A percentile compares a stretch with the other conserved stretches of the same genome.
Conservation (phyloP, 1,140 invertebrate species). For the Apis cerana region DNA sequence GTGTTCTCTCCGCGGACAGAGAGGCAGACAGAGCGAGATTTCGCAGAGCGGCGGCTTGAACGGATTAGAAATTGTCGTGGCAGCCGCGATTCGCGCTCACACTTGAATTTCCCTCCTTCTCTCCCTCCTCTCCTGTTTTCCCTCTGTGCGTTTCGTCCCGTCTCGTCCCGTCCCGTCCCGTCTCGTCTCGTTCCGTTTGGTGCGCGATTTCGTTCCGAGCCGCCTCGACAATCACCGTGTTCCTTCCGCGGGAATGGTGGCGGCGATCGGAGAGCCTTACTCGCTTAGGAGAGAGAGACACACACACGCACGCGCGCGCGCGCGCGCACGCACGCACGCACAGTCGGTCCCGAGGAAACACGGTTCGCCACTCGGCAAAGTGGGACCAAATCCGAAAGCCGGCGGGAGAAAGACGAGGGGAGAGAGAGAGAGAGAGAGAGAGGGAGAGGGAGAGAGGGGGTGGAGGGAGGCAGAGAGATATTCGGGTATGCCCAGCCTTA, state of each 20-base stretch:
- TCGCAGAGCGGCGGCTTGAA: slow-evolving; percentile 1
- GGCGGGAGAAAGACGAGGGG: slow-evolving; percentile 9
- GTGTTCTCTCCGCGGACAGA: no score
- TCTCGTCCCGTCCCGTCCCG: slow-evolving; percentile 16
- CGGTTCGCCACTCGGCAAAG: slow-evolving; percentile 2
- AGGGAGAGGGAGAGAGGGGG: slow-evolving; percentile 44
- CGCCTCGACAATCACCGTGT: slow-evolving; percentile 5
- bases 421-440: slow-evolving; percentile 16
- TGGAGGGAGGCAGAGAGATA: slow-evolving; percentile 58
- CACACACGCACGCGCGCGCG: background rate
- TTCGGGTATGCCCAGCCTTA: slow-evolving; percentile 68
- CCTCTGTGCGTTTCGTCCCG: slow-evolving; percentile 7
- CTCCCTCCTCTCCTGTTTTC: background rate
- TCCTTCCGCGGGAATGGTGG: slow-evolving; percentile 26
- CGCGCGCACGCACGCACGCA: background rate
- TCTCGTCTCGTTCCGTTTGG: slow-evolving; percentile 1
- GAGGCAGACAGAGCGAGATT: no score
- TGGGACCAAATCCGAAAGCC: slow-evolving; percentile 46
- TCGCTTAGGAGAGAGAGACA: slow-evolving; percentile 7
- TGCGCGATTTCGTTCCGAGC: background rate
- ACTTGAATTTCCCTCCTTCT: no score
- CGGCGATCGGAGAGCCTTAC: background rate
- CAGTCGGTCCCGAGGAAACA: slow-evolving; percentile 7
- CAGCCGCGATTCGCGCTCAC: background rate
- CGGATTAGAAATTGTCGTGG: slow-evolving; percentile 57